Percentiles rank a stretch among this genome's conserved stretches.
Conservation (phyloP, 2,113 vertebrate species). For the Phrynosoma platyrhinos region DNA sequence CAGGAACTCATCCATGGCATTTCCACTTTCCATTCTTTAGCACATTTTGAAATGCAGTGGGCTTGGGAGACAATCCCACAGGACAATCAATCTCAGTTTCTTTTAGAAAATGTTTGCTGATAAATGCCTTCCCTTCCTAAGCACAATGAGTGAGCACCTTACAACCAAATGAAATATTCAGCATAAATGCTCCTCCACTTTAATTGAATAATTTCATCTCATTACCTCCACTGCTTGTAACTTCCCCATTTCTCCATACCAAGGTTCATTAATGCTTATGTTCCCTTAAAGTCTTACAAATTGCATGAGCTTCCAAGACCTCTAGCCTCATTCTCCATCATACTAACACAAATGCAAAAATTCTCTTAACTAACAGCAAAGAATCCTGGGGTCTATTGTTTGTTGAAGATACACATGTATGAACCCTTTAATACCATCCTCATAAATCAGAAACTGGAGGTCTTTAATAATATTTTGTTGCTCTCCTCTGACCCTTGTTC, state of each 20-base stretch:
- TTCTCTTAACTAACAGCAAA: not conserved
- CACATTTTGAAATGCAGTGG: not conserved
- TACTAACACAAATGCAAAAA: not conserved
- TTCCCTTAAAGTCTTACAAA: constrained; percentile 14
- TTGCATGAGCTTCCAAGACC: not conserved
- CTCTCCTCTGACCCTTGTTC: constrained; percentile 36
- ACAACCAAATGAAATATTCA: not conserved
- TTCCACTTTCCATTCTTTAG: not conserved
- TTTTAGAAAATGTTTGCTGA: not conserved
- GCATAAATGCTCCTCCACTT: not conserved
- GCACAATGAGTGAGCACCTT: not conserved
- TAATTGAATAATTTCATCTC: not conserved
- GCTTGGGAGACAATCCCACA: not conserved
- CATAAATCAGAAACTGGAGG: not conserved
- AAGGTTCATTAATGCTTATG: not conserved
- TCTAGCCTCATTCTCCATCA: not conserved
- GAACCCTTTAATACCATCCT: not conserved
- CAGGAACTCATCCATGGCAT: not conserved
- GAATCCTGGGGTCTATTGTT: not conserved
- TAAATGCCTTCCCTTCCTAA: accelerated
- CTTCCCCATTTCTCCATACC: not conserved
- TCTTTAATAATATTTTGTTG: constrained; percentile 34
- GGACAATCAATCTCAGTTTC: not conserved
- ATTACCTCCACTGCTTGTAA: accelerated
- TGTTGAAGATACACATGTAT: not conserved